Evolutionary conservation across 2,888 invertebrate genomes (phyloP).

Genomic region (Macroteleia sp.): DNA sequence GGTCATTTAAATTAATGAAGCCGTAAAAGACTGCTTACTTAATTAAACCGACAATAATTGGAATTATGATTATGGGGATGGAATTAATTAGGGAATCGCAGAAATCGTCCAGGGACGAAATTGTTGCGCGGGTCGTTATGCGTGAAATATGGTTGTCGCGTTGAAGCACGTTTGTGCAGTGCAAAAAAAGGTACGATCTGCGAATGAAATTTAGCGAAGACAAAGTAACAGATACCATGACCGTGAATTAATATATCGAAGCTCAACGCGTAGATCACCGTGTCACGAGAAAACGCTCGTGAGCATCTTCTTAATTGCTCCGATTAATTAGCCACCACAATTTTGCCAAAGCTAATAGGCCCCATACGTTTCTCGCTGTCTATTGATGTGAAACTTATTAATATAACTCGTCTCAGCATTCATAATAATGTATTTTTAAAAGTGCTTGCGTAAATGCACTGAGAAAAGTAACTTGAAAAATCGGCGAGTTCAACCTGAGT

Average conservation of each 20-base stretch:
- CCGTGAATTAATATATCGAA: slow-evolving; percentile 46
- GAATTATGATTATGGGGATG: slow-evolving; percentile 35
- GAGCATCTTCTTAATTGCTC: slow-evolving; percentile 77
- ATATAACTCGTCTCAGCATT: no score
- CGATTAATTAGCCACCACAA: slow-evolving; percentile 80
- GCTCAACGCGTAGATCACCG: slow-evolving; percentile 49
- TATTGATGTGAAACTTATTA: slow-evolving; percentile 40
- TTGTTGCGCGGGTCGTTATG: slow-evolving; percentile 31
- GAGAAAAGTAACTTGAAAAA: background rate
- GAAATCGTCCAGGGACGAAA: slow-evolving; percentile 9
- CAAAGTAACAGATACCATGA: slow-evolving; percentile 39
- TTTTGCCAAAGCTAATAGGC: slow-evolving; percentile 77
- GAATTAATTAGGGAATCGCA: slow-evolving; percentile 29
- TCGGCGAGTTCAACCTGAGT: no score
- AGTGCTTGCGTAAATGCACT: no score
- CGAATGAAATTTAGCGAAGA: slow-evolving; percentile 42
- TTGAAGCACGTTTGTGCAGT: slow-evolving; percentile 17
- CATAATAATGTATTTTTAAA: no score
- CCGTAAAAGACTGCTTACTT: slow-evolving; percentile 31
- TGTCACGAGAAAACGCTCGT: slow-evolving; percentile 55
- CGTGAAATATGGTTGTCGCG: slow-evolving; percentile 44
- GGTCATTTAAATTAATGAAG: slow-evolving; percentile 48
- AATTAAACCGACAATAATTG: slow-evolving; percentile 38
- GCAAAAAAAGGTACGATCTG: slow-evolving; percentile 35
- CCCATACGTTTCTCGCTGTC: slow-evolving; percentile 73